Conservation (phyloP, 2,797 vertebrate genomes). For the Lepidocolaptes lacrymiger region DNA sequence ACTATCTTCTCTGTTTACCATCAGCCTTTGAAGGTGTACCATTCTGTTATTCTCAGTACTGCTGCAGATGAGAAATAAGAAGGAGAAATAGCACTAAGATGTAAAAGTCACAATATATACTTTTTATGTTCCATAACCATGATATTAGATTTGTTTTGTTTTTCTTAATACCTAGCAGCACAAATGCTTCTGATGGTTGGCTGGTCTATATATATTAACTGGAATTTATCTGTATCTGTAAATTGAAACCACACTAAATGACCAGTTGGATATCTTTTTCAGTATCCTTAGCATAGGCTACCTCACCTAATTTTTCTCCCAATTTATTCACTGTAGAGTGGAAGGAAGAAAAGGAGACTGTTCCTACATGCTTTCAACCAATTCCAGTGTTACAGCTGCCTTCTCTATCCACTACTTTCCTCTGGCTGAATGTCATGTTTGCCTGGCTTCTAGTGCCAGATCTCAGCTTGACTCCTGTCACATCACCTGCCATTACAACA, state of each 20-base stretch:
- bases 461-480: not conserved
- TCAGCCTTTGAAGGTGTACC: not conserved
- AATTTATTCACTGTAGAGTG: not conserved
- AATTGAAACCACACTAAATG: not conserved
- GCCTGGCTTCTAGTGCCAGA: not conserved
- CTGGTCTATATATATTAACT: not conserved
- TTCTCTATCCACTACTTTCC: not conserved
- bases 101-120: not conserved
- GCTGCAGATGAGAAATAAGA: not conserved
- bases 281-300: not conserved
- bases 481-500: not conserved
- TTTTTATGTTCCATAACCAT: not conserved
- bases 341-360: not conserved
- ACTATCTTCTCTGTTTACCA: constrained; percentile 25
- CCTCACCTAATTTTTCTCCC: not conserved
- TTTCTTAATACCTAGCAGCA: not conserved
- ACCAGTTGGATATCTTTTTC: not conserved
- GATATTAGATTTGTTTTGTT: not conserved
- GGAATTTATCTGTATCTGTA: not conserved
- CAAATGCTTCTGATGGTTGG: not conserved
- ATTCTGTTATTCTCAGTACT: constrained; percentile 36
- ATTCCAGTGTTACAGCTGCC: not conserved
- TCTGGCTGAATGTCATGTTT: not conserved
- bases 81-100: not conserved
- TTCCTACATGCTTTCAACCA: not conserved